A percentile compares a stretch with the other conserved stretches of the same genome.
These are phyloP conservation scores for Sarcophaga carnaria DNA, from an alignment of 2,888 invertebrate species.

Conservation along the genomic window DNA sequence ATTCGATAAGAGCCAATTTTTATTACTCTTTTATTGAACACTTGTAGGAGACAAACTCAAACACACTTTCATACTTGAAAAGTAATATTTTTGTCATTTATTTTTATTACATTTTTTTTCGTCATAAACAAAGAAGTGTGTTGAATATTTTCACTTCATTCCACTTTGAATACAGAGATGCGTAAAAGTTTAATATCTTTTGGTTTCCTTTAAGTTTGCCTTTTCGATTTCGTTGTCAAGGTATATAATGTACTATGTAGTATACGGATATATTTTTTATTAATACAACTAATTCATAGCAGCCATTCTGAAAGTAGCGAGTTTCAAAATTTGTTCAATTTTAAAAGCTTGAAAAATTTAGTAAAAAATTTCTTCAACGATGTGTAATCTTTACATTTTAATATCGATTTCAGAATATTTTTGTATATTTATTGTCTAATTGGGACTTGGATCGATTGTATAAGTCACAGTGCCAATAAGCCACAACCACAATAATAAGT, in stretches of 20 bases:
- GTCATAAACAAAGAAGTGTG: not conserved
- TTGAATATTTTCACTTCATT: not conserved
- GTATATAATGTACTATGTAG: not conserved
- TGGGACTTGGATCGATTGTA: too few relatives aligned
- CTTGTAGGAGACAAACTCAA: constrained; percentile 23
- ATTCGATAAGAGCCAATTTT: constrained; percentile 44
- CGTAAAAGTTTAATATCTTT: not conserved
- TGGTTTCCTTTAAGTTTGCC: not conserved
- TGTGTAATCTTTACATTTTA: too few relatives aligned
- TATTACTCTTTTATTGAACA: constrained; percentile 58
- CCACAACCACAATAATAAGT: too few relatives aligned
- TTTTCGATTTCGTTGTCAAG: not conserved
- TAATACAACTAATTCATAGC: too few relatives aligned
- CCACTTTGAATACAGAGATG: not conserved
- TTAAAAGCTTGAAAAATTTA: too few relatives aligned
- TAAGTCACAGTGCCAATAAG: too few relatives aligned
- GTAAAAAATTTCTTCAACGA: too few relatives aligned
- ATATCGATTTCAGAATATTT: too few relatives aligned
- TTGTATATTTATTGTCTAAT: too few relatives aligned
- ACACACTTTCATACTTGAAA: constrained; percentile 34
- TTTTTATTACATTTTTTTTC: not conserved
- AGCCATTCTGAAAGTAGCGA: too few relatives aligned
- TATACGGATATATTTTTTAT: not conserved
- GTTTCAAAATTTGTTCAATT: too few relatives aligned
- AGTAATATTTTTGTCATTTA: not conserved